Base-by-base conservation (phyloP, 2,113 vertebrate genomes). In the Heterochromis multidens region DNA sequence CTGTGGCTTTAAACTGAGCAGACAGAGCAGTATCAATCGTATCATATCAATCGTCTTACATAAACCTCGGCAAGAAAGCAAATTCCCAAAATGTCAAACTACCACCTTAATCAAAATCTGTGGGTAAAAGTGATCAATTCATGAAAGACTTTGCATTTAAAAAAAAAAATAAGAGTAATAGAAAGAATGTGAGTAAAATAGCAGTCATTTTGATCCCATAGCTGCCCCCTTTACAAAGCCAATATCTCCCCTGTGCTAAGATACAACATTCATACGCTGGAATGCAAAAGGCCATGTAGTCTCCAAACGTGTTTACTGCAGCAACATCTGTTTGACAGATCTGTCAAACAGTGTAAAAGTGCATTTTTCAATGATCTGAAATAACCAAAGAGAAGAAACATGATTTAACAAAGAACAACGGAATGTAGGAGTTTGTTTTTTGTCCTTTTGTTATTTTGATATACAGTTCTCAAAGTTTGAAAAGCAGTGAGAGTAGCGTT, bases 311-410 rank as follows among this genome's bases (percentile, higher is more conserved):
- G 33, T 90, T 83, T 67, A 81, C 81, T 91, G 89, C 89, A 92
- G 79, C 85, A 83, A 83, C 52, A 80, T 65, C 62, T 54, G 61
- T 63, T 87, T 27, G 23, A 80, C 79, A 56, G 46, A 81, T 88
- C 76, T 77, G 70, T 91, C 83, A 84, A 86, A 90, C 79, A 70
- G 83, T 82, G 86, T 56, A 90, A 96, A 96, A 95, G 94, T 95
- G 94, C 88, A 7, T 88, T 83, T 92, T 74, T 81, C 80, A 61
- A 84, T 74, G 77, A 92, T 93, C 90, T 72, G 21, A 87, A 89
- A 85, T 37, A 60, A 84, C 72, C 58, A 87, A 52, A 79, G 4
- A 82, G 13, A 29, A 56, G 77, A 67, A 87, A 63, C 87, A 63
- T 35, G 2, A 80, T 77, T 76, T 31, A 72, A 86, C 25, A 80